Conservation (phyloP, 2,888 invertebrate genomes). For the Nematopogon swammerdamellus region DNA sequence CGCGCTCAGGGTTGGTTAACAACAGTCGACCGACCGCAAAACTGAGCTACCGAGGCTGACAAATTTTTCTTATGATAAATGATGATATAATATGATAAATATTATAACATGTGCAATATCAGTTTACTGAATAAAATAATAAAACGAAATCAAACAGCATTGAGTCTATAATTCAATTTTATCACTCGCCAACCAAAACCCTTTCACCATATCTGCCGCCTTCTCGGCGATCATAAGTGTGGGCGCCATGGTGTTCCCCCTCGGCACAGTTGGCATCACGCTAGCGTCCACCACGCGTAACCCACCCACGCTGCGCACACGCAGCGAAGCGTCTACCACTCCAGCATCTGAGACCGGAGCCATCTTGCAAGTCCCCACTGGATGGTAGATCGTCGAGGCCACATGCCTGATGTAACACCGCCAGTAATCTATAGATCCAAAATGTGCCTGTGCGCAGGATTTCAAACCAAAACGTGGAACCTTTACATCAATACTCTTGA, state of each 20-base stretch:
- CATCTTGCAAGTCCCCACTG: slow-evolving; percentile 69
- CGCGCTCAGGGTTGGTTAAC: no score
- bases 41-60: no score
- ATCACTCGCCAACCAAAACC: slow-evolving; percentile 17
- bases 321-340: slow-evolving; percentile 48
- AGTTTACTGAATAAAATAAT: no score
- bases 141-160: no score
- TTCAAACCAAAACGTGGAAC: slow-evolving; percentile 24
- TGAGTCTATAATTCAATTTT: slow-evolving; percentile 23
- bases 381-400: slow-evolving; percentile 60
- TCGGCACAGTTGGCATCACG: slow-evolving; percentile 49
- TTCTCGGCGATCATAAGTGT: slow-evolving; percentile 50
- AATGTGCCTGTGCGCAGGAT: slow-evolving; percentile 24
- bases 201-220: slow-evolving; percentile 38
- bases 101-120: no score
- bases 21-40: no score
- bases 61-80: no score
- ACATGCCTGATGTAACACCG: slow-evolving; percentile 53
- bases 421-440: slow-evolving; percentile 46
- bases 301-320: slow-evolving; percentile 50
- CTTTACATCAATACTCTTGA: slow-evolving; percentile 28
- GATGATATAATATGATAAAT: no score
- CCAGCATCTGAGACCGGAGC: slow-evolving; percentile 42
- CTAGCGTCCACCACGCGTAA: slow-evolving; percentile 50
- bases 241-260: slow-evolving; percentile 57